phyloP scores from a whole-genome alignment of 2,888 invertebrate genomes.

The Gymnoscelis rufifasciata region DNA sequence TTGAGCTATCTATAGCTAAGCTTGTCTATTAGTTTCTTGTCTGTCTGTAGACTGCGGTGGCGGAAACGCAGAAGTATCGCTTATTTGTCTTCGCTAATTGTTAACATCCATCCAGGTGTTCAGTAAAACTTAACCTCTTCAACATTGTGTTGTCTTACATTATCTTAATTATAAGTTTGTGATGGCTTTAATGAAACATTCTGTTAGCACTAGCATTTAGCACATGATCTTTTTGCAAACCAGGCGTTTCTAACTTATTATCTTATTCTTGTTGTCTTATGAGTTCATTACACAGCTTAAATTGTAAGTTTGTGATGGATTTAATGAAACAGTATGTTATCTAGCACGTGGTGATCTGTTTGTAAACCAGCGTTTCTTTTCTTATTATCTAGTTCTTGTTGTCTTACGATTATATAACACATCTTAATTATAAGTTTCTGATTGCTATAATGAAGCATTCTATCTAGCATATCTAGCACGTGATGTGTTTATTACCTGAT shows the following conservation, averaged over 20 bases:
- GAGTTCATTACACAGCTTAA: constrained; percentile 7
- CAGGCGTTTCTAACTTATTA: too few species aligned
- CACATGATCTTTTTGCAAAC: background rate
- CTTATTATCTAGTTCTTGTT: too few species aligned
- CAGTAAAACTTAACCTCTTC: constrained; percentile 15
- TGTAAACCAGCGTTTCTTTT: too few species aligned
- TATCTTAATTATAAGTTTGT: background rate
- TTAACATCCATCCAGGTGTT: constrained; percentile 8
- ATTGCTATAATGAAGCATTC: too few species aligned
- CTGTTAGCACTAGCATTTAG: too few species aligned
- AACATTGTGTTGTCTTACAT: constrained; percentile 18
- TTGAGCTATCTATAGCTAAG: constrained; percentile 27
- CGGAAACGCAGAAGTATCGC: constrained; percentile 17
- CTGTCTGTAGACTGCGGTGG: constrained; percentile 16
- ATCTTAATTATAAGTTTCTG: background rate
- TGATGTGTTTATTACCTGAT: too few species aligned
- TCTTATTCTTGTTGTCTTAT: too few species aligned
- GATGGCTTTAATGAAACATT: background rate
- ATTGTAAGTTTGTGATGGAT: background rate
- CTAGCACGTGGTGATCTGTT: too few species aligned
- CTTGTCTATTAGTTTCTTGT: constrained; percentile 34
- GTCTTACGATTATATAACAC: too few species aligned
- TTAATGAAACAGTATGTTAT: background rate
- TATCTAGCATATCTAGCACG: too few species aligned
- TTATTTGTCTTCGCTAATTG: constrained; percentile 7